Conservation (phyloP, 2,797 vertebrate genomes). For the Cottoperca gobio region DNA sequence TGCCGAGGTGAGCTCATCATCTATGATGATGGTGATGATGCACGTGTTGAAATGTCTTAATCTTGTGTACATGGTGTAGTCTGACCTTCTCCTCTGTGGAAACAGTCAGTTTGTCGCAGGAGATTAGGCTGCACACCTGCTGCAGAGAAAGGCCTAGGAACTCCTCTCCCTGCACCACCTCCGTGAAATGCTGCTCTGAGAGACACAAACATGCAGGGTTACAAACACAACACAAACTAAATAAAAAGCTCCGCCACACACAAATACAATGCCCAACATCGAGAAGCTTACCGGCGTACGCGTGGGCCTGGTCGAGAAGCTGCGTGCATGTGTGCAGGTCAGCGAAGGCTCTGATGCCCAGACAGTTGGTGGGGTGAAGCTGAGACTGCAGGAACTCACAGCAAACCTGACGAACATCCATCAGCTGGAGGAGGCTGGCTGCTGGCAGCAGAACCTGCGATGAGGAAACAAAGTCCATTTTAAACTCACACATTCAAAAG, state of each 20-base stretch:
- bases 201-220: conserved; percentile 48
- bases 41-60: too few species aligned
- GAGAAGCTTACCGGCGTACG: conserved; percentile 90
- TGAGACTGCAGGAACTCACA: conserved; percentile 97
- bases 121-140: conserved; percentile 96
- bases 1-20: too few species aligned
- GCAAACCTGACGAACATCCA: conserved; percentile 95
- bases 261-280: background rate
- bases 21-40: too few species aligned
- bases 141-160: conserved; percentile 94
- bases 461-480: background rate
- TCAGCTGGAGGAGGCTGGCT: conserved; percentile 93
- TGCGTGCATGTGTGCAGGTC: conserved; percentile 94
- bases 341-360: conserved; percentile 95
- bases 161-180: conserved; percentile 97
- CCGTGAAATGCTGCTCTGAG: conserved; percentile 96
- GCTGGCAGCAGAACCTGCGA: conserved; percentile 93
- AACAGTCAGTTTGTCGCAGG: conserved; percentile 96
- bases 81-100: conserved; percentile 96
- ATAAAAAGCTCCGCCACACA: background rate
- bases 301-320: conserved; percentile 92
- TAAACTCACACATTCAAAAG: background rate
- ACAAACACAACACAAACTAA: conserved; percentile 14
- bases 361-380: conserved; percentile 95
- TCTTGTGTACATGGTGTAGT: background rate